phyloP scores from a whole-genome alignment of 2,888 invertebrate species.

The Drosophila villosipedis region DNA sequence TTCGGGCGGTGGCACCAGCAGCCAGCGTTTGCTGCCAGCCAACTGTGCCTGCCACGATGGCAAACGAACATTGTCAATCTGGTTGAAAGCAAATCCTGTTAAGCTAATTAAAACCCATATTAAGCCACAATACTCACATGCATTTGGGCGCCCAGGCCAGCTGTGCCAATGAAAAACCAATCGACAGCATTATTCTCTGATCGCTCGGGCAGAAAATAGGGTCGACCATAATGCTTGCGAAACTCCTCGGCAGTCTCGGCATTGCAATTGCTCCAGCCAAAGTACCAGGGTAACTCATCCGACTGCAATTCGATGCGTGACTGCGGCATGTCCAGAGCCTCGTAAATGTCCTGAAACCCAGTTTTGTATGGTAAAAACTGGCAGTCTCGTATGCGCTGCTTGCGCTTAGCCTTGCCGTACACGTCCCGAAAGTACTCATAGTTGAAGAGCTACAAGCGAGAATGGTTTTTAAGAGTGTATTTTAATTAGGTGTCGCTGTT shows the following conservation, averaged over 20 bases:
- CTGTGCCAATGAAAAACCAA: conserved; percentile 99
- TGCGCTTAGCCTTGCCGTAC: conserved; percentile 88
- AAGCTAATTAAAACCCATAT: background rate
- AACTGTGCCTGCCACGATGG: conserved; percentile 99
- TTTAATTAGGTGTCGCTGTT: background rate
- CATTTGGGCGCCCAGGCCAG: conserved; percentile 97
- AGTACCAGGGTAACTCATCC: conserved; percentile 87
- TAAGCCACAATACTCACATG: conserved; percentile 88
- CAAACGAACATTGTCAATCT: conserved; percentile 97
- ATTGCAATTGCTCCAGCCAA: conserved; percentile 97
- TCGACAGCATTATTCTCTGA: conserved; percentile 96
- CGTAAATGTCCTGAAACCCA: conserved; percentile 90
- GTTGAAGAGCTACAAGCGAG: conserved; percentile 88
- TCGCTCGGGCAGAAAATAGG: conserved; percentile 94
- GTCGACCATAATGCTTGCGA: conserved; percentile 91
- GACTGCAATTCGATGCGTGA: conserved; percentile 87
- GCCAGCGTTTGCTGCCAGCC: conserved; percentile 94
- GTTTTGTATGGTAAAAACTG: conserved; percentile 98
- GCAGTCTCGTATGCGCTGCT: conserved; percentile 88
- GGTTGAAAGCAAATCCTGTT: conserved; percentile 8
- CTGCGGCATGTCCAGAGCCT: conserved; percentile 93
- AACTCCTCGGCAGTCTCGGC: conserved; percentile 91
- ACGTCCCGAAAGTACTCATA: conserved; percentile 93
- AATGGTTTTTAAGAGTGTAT: background rate
- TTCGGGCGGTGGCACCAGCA: conserved; percentile 96